phyloP scores from a whole-genome alignment of 37 sponge, comb jelly and placozoan species.

The Diacarnus erythraeanus region DNA sequence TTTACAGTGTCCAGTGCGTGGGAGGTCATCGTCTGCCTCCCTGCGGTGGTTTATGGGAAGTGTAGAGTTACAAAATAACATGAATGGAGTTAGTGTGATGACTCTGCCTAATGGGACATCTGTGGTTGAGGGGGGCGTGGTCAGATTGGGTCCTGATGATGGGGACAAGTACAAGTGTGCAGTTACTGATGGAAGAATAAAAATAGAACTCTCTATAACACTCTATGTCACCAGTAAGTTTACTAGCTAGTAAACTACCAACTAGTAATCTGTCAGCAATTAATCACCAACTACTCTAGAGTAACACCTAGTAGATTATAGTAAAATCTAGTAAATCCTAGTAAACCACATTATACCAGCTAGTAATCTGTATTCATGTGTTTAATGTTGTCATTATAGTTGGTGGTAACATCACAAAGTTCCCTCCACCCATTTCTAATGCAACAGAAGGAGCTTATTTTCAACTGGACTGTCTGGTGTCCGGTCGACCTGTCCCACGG shows the following conservation, averaged over 20 bases:
- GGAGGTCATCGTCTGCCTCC: not conserved
- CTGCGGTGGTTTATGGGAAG: slow-evolving; percentile 1
- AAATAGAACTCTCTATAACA: not conserved
- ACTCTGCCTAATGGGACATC: not conserved
- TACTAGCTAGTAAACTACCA: too few species aligned
- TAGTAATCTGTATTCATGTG: too few species aligned
- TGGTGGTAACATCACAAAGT: not conserved
- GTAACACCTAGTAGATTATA: too few species aligned
- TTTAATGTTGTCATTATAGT: slow-evolving; percentile 9
- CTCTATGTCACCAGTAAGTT: slow-evolving; percentile 32
- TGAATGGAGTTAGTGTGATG: not conserved
- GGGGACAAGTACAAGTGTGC: slow-evolving; percentile 22
- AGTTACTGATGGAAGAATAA: not conserved
- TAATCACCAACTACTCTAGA: too few species aligned
- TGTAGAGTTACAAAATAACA: not conserved
- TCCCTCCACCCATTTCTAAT: not conserved
- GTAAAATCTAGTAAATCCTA: too few species aligned
- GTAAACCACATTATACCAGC: too few species aligned
- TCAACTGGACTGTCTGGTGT: slow-evolving; percentile 37
- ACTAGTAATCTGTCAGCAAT: not conserved
- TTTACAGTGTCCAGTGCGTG: slow-evolving; percentile 16
- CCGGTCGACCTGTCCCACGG: slow-evolving; percentile 39
- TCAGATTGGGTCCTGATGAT: not conserved
- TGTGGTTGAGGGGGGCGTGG: not conserved
- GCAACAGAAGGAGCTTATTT: slow-evolving; percentile 15